phyloP scores from a whole-genome alignment of 2,113 vertebrate genomes.

The Lates calcarifer region DNA sequence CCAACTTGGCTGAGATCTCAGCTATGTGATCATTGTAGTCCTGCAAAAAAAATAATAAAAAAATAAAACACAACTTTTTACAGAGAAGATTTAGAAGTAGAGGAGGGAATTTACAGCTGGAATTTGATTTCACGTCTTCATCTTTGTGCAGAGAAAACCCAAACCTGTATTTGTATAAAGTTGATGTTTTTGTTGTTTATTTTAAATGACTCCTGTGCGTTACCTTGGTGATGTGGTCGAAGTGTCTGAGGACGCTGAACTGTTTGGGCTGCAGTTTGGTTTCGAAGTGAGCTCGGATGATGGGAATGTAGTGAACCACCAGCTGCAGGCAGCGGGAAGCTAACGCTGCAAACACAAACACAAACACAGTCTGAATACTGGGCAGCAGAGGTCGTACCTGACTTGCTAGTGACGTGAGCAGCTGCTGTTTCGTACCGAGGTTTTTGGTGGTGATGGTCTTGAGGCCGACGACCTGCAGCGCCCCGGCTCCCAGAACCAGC shows the following conservation, averaged over 20 bases:
- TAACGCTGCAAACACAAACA: constrained; percentile 85
- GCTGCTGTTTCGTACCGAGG: constrained; percentile 85
- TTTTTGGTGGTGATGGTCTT: constrained; percentile 99
- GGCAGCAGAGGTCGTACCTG: too few relatives aligned
- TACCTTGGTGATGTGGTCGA: constrained; percentile 99
- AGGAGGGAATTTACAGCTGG: too few relatives aligned
- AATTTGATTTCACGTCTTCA: too few relatives aligned
- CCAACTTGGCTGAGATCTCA: constrained; percentile 96
- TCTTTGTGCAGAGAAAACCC: too few relatives aligned
- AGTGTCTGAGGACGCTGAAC: constrained; percentile 94
- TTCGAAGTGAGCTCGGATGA: constrained; percentile 95
- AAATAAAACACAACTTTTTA: too few relatives aligned
- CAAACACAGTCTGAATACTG: not conserved
- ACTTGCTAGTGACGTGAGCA: not conserved
- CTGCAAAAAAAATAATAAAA: constrained; percentile 77
- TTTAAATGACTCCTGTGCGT: not conserved
- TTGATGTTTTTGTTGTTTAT: not conserved
- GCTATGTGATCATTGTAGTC: constrained; percentile 98
- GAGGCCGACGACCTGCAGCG: constrained; percentile 96
- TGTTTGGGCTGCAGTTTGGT: constrained; percentile 95
- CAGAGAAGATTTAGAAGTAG: too few relatives aligned
- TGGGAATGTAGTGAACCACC: constrained; percentile 96
- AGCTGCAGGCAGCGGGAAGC: constrained; percentile 97
- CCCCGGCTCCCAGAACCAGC: constrained; percentile 96
- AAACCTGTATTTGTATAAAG: not conserved